A percentile compares a stretch with the other conserved stretches of the same genome.
Conservation (phyloP, 2,888 invertebrate genomes). For the Diplazon laetatorius region DNA sequence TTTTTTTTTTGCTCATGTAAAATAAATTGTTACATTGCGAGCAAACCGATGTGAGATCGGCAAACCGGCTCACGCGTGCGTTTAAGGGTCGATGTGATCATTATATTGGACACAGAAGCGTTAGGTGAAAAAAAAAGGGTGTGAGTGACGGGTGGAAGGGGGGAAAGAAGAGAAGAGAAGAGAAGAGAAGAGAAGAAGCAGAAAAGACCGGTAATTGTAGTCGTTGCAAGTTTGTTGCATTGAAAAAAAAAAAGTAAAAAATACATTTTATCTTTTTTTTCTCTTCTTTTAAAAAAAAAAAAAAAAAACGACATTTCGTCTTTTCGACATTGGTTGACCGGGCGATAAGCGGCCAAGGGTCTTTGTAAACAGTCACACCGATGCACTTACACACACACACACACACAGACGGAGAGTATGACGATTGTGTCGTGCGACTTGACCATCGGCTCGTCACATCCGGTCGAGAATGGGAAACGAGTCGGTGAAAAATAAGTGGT, state of each 20-base stretch:
- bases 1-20: too few species aligned
- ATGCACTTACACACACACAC: too few species aligned
- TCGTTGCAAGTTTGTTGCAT: neutral
- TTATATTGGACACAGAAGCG: neutral
- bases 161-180: too few species aligned
- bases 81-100: neutral
- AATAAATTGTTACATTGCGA: too few species aligned
- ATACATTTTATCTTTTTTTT: too few species aligned
- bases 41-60: neutral
- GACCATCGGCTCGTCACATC: slow-evolving; percentile 66
- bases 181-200: too few species aligned
- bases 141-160: too few species aligned
- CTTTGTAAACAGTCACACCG: too few species aligned
- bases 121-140: neutral
- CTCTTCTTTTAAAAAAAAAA: too few species aligned
- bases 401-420: slow-evolving; percentile 2
- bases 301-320: neutral
- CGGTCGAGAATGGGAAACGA: slow-evolving; percentile 46
- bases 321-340: slow-evolving; percentile 4
- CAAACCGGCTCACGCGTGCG: neutral
- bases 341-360: slow-evolving; percentile 33
- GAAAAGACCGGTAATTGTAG: neutral
- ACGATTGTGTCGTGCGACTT: slow-evolving; percentile 56
- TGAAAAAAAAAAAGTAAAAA: too few species aligned
- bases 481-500: slow-evolving; percentile 29